Conservation (phyloP, 2,888 invertebrate genomes). For the Hydrotaea cyrtoneurina region DNA sequence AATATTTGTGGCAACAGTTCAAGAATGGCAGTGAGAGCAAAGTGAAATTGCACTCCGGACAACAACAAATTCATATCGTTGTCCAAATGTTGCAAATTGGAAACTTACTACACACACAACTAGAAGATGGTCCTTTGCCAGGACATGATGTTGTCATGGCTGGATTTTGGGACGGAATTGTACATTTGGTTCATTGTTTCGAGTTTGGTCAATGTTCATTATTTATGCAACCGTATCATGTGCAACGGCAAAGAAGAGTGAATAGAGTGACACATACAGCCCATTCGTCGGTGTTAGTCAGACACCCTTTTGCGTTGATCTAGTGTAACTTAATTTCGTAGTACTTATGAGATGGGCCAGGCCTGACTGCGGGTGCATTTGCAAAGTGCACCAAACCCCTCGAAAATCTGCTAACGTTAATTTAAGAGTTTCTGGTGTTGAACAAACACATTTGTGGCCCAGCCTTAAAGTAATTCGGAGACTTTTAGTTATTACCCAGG, state of each 20-base stretch:
- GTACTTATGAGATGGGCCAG: not conserved
- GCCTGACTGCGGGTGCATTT: slow-evolving; percentile 2
- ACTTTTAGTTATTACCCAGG: not conserved
- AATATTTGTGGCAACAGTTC: slow-evolving; percentile 47
- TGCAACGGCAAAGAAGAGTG: slow-evolving; percentile 42
- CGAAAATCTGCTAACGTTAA: slow-evolving; percentile 7
- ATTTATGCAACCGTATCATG: slow-evolving; percentile 61
- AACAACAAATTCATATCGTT: slow-evolving; percentile 54
- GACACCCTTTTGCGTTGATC: slow-evolving; percentile 44
- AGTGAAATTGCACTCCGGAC: slow-evolving; percentile 55
- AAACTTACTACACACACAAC: not conserved
- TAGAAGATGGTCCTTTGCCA: not conserved
- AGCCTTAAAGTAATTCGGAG: not conserved
- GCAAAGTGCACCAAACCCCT: not conserved
- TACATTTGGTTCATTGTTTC: slow-evolving; percentile 1
- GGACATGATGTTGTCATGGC: not conserved
- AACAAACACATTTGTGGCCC: not conserved
- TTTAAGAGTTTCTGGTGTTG: slow-evolving; percentile 6
- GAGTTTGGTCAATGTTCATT: slow-evolving; percentile 58
- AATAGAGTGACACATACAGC: not conserved
- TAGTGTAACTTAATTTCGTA: slow-evolving; percentile 31
- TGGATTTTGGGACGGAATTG: not conserved
- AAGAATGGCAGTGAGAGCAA: slow-evolving; percentile 9
- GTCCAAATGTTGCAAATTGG: slow-evolving; percentile 46
- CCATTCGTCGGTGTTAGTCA: slow-evolving; percentile 38